phyloP scores from a whole-genome alignment of 2,113 vertebrate species.

The Amphiprion ocellaris region DNA sequence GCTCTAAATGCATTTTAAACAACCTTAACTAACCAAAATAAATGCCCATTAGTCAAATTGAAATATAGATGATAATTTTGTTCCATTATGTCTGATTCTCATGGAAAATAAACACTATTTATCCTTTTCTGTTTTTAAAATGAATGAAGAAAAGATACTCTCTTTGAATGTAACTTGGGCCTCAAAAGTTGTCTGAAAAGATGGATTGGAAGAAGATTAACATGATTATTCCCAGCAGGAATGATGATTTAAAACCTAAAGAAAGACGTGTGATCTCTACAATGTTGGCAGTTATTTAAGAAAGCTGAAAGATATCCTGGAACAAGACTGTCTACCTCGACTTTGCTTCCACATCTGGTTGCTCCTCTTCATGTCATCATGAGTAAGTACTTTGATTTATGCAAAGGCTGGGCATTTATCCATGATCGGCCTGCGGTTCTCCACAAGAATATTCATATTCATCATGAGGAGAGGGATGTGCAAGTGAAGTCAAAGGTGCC shows the following conservation, averaged over 20 bases:
- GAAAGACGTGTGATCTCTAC: constrained; percentile 40
- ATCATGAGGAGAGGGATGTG: constrained; percentile 38
- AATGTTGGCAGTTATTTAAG: constrained; percentile 52
- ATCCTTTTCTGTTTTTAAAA: neutral
- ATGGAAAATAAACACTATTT: constrained; percentile 21
- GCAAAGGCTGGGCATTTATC: constrained; percentile 52
- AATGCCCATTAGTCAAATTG: neutral
- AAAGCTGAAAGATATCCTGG: constrained; percentile 64
- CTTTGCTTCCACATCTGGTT: constrained; percentile 62
- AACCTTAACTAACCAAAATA: neutral
- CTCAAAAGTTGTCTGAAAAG: constrained; percentile 28
- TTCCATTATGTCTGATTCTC: neutral
- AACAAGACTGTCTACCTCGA: constrained; percentile 46
- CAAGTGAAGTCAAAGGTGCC: constrained; percentile 37
- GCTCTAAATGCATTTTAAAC: neutral
- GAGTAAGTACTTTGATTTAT: constrained; percentile 60
- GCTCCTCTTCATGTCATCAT: constrained; percentile 57
- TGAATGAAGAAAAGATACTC: constrained; percentile 24
- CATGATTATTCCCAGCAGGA: constrained; percentile 37
- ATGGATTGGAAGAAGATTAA: constrained; percentile 35
- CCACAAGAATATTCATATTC: constrained; percentile 47
- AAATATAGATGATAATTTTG: neutral
- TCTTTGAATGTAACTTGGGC: constrained; percentile 1
- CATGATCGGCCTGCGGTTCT: constrained; percentile 48
- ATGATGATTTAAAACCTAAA: constrained; percentile 47